Evolutionary conservation across 2,113 vertebrate genomes (phyloP).

Genomic region (Chionodraco myersi): DNA sequence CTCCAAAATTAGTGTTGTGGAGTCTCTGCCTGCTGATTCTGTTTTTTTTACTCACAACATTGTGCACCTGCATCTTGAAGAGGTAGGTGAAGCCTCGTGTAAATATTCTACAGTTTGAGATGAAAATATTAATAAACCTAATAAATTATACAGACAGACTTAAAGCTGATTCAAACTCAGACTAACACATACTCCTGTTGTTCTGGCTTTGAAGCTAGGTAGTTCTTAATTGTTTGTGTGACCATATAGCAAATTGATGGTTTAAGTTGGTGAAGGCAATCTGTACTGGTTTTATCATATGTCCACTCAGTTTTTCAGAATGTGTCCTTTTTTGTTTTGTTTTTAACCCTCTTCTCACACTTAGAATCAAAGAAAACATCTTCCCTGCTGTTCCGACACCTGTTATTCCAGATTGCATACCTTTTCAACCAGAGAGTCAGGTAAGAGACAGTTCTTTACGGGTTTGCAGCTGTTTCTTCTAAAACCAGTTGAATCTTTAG

Average conservation of each 20-base stretch:
- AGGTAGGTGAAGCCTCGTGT: slow-evolving; percentile 53
- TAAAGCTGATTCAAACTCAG: background rate
- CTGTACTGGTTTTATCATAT: background rate
- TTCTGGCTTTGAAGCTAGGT: background rate
- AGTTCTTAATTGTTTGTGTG: background rate
- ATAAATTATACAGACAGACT: background rate
- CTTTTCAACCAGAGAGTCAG: slow-evolving; percentile 17
- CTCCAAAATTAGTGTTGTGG: slow-evolving; percentile 44
- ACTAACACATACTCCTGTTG: background rate
- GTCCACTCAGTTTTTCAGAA: background rate
- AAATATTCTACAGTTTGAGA: background rate
- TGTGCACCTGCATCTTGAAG: slow-evolving; percentile 62
- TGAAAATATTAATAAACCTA: background rate
- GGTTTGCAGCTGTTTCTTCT: too few relatives aligned
- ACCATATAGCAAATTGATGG: background rate
- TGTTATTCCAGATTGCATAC: slow-evolving; percentile 55
- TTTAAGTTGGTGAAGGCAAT: background rate
- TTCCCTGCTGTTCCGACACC: slow-evolving; percentile 74
- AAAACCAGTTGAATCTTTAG: too few relatives aligned
- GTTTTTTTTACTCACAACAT: slow-evolving; percentile 52
- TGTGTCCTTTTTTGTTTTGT: background rate
- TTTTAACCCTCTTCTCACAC: background rate
- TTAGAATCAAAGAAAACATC: slow-evolving; percentile 69
- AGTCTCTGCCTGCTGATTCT: slow-evolving; percentile 55
- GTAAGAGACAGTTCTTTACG: slow-evolving; percentile 32